Conservation (phyloP, 2,113 vertebrate species). For the Sander vitreus region DNA sequence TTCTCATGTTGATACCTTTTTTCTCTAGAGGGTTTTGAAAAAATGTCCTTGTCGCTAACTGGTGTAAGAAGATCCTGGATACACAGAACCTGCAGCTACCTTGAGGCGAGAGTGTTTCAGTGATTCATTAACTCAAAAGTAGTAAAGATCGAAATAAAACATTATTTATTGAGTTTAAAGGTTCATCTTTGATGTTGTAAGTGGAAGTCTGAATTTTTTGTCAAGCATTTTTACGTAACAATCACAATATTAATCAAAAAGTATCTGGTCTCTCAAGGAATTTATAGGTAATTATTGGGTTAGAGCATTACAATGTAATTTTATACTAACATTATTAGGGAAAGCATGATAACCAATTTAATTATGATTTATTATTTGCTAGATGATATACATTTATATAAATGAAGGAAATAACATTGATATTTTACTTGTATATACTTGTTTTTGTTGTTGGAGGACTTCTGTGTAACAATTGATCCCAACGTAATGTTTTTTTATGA, state of each 20-base stretch:
- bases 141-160: neutral
- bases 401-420: neutral
- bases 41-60: neutral
- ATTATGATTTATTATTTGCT: neutral
- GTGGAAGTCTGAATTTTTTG: neutral
- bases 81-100: conserved; percentile 1
- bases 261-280: neutral
- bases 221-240: neutral
- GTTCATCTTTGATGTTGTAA: neutral
- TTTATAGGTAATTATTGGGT: neutral
- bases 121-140: neutral
- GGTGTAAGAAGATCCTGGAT: conserved; percentile 14
- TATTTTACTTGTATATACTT: neutral
- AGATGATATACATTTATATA: neutral
- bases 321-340: neutral
- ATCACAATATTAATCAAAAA: neutral
- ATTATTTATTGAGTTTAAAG: neutral
- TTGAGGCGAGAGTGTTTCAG: neutral
- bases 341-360: neutral
- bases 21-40: conserved; percentile 11
- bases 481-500: neutral
- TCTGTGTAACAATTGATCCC: neutral
- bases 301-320: no score
- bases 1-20: conserved; percentile 27
- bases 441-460: neutral